Evolutionary conservation across 1,140 invertebrate species (phyloP), one percentile per base, ranked within the genome.

Genomic region (Campoletis sonorensis): DNA sequence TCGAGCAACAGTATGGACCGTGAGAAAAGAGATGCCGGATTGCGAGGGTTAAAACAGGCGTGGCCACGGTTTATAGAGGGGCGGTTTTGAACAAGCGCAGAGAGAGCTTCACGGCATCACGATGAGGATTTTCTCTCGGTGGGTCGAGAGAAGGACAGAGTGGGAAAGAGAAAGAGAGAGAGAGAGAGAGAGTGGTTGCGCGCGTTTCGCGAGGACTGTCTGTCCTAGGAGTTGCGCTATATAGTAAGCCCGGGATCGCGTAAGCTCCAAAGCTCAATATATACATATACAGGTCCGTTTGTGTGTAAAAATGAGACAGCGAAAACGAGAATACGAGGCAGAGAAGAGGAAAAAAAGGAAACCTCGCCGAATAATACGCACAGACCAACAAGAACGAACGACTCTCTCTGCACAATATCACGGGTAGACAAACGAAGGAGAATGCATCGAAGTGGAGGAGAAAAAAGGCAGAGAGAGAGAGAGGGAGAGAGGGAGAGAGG

Each of bases 1-100:
- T 93, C 81, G 92, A 93, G 83, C 91, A 92, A 83, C 93, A 93
- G 75, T 92, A 91, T 75, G 90, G 90, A 79, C 91, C 91, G 88
- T 90, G 89, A 90, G 81, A 73, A 37, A 70, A 79, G 73, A 70
- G 54, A 79, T 61, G 45, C 49, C 71, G 67, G 30, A 37, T 73
- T 73, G 51, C 70, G 83, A 76, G 84, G 81, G 70, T 78, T 81
- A 86, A 85, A 82, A 87, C 84, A 86, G 88, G 88, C 87, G 88
- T 88, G 88, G 87, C 87, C 81, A 85, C 61, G 84, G 84, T 83
- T 83, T 84, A 79, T 81, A 83, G 87, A 78, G 80, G n/a, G 30
- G 71, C 67, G 75, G 51, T 61, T 72, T 45, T 61, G 73, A 81
- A 64, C 68, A 73, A 58, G 58, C 45, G 64, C 30, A 54, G 79